These are phyloP conservation scores for Dallia pectoralis DNA, from an alignment of 2,797 vertebrate genomes.

Conservation along the genomic window DNA sequence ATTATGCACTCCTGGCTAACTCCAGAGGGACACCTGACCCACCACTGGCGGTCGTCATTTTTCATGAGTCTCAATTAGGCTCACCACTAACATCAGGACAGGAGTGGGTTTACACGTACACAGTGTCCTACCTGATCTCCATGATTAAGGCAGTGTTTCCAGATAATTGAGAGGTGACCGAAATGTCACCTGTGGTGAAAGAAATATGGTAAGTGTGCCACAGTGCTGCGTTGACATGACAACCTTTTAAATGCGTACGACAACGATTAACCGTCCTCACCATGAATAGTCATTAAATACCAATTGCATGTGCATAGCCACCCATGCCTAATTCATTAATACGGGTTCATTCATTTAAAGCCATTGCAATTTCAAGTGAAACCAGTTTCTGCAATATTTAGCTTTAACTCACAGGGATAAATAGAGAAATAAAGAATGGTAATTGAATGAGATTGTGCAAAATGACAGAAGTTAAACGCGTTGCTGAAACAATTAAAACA, in stretches of 20 bases:
- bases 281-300: conserved; percentile 19
- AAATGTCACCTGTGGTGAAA: background rate
- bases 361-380: conserved; percentile 16
- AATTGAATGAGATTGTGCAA: background rate
- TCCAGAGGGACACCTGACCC: background rate
- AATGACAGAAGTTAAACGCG: background rate
- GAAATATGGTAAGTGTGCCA: background rate
- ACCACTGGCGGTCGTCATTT: background rate
- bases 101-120: background rate
- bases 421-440: background rate
- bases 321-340: conserved; percentile 25
- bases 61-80: conserved; percentile 10
- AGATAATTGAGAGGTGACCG: background rate
- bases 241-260: conserved; percentile 14
- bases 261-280: conserved; percentile 9
- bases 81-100: background rate
- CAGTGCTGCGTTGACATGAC: background rate
- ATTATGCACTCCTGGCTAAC: background rate
- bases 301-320: conserved; percentile 19
- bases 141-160: background rate
- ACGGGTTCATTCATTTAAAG: conserved; percentile 25
- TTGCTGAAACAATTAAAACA: background rate
- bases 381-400: background rate
- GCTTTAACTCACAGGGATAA: background rate
- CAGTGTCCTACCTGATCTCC: background rate